Evolutionary conservation across 2,797 vertebrate genomes (phyloP).

Genomic region (Tokudaia muenninki): DNA sequence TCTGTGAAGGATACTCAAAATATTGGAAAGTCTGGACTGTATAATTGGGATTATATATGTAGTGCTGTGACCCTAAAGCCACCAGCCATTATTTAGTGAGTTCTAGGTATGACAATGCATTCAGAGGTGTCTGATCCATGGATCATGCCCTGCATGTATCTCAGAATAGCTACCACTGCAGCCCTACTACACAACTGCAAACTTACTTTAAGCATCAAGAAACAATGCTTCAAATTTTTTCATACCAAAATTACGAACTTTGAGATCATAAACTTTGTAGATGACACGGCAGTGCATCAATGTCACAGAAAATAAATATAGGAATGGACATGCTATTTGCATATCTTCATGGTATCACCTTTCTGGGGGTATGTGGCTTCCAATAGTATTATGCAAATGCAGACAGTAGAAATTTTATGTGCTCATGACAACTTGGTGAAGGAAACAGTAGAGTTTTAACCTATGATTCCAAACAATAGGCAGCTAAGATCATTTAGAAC

Average conservation of each 20-base stretch:
- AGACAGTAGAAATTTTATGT: not conserved
- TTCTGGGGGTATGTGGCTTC: not conserved
- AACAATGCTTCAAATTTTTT: not conserved
- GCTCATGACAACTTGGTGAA: not conserved
- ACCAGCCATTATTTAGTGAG: not conserved
- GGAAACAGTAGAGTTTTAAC: not conserved
- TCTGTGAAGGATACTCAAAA: not conserved
- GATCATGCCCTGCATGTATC: not conserved
- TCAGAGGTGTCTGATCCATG: not conserved
- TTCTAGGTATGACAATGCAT: accelerated
- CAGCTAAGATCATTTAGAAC: not conserved
- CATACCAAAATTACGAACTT: not conserved
- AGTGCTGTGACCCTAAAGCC: not conserved
- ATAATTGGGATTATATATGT: not conserved
- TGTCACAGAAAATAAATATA: not conserved
- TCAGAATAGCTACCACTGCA: not conserved
- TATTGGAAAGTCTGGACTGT: not conserved
- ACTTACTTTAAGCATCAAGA: not conserved
- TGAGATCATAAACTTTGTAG: not conserved
- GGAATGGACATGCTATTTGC: too few species aligned
- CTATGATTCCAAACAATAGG: not conserved
- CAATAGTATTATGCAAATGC: not conserved
- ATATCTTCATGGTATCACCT: not conserved
- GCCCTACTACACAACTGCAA: too few species aligned
- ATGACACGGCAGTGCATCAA: not conserved